A percentile compares a stretch with the other conserved stretches of the same genome.
Conservation (phyloP, 37 sponge, comb jelly and placozoan species). For the Amphimedon queenslandica region DNA sequence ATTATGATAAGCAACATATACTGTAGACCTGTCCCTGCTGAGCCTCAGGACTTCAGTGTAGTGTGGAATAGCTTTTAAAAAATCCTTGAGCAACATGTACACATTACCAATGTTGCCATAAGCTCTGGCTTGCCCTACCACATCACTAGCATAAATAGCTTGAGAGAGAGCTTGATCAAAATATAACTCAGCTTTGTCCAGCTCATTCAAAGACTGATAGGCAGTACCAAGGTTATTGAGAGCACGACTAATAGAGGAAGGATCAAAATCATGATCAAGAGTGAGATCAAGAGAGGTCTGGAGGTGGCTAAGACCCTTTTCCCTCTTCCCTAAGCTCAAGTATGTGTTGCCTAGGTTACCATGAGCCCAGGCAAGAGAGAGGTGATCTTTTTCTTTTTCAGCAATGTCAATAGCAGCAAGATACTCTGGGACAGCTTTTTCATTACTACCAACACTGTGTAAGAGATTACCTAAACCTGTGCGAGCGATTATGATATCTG, state of each 20-base stretch:
- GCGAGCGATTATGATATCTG: conserved; percentile 30
- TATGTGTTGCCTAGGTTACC: conserved; percentile 76
- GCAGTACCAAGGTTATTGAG: conserved; percentile 71
- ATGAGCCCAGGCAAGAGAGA: conserved; percentile 66
- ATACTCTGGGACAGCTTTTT: conserved; percentile 48
- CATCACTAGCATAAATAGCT: conserved; percentile 59
- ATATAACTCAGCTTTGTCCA: conserved; percentile 48
- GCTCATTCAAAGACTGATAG: conserved; percentile 40
- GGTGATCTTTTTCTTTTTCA: conserved; percentile 25
- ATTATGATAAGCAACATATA: conserved; percentile 60
- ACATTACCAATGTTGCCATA: conserved; percentile 79
- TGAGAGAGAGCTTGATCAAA: conserved; percentile 64
- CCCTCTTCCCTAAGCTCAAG: conserved; percentile 40
- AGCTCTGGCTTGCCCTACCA: conserved; percentile 52
- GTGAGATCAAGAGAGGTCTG: conserved; percentile 42
- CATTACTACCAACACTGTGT: conserved; percentile 52
- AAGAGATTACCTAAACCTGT: conserved; percentile 62
- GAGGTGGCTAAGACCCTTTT: conserved; percentile 57
- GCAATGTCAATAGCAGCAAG: conserved; percentile 23
- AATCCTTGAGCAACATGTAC: conserved; percentile 36
- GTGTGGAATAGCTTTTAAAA: conserved; percentile 37
- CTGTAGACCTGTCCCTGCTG: conserved; percentile 31
- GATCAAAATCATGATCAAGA: conserved; percentile 31
- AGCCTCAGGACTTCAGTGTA: conserved; percentile 59
- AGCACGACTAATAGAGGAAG: conserved; percentile 54